phyloP scores from a whole-genome alignment of 2,888 invertebrate species.

The Nasonovia ribisnigri region DNA sequence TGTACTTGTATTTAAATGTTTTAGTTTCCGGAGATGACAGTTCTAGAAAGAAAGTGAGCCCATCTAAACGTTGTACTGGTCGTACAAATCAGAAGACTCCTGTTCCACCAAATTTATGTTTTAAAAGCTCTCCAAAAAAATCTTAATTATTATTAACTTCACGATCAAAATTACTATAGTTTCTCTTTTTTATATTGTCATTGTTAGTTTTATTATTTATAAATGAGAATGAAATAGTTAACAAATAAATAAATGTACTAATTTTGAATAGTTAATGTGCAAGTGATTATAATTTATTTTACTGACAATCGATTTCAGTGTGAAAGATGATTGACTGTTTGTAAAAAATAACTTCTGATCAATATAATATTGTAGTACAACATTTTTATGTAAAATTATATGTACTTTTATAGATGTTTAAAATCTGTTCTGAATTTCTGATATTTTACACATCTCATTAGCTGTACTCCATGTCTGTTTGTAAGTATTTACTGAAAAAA shows the following conservation, averaged over 20 bases:
- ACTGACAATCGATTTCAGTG: neutral
- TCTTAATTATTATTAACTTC: neutral
- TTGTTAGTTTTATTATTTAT: neutral
- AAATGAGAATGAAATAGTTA: neutral
- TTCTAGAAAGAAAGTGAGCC: constrained; percentile 28
- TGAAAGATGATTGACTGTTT: neutral
- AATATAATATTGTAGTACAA: neutral
- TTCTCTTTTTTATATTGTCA: neutral
- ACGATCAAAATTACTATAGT: neutral
- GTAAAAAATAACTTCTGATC: neutral
- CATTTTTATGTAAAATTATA: neutral
- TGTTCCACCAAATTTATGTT: constrained; percentile 71
- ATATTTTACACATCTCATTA: neutral
- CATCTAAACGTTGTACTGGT: constrained; percentile 76
- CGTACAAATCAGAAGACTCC: constrained; percentile 77
- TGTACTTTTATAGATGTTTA: constrained; percentile 11
- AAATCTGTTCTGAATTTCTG: neutral
- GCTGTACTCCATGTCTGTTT: neutral
- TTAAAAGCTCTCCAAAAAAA: constrained; percentile 38
- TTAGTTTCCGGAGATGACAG: constrained; percentile 64
- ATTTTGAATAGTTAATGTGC: neutral
- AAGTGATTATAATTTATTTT: neutral
- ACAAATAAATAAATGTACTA: neutral
- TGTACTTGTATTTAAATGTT: neutral
- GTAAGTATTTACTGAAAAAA: neutral